Conservation (phyloP, 1,140 invertebrate species). For the Solenopsis invicta region DNA sequence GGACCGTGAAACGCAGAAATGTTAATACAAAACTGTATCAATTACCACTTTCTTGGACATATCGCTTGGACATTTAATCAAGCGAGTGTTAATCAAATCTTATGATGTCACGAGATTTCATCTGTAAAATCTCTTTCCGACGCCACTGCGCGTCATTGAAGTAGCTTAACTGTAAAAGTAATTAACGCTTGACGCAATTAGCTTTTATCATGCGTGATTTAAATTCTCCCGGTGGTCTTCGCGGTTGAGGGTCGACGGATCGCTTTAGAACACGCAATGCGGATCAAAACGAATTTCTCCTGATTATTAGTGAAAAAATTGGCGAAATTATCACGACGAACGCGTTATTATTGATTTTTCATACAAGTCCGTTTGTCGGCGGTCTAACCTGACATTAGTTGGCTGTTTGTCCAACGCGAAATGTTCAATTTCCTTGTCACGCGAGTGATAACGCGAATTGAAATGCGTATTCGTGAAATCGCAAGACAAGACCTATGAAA, state of each 20-base stretch:
- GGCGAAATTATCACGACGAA: not conserved
- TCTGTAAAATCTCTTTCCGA: not conserved
- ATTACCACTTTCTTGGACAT: not conserved
- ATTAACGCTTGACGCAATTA: slow-evolving; percentile 40
- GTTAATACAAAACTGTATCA: not conserved
- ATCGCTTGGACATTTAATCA: not conserved
- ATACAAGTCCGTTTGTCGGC: not conserved
- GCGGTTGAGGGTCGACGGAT: slow-evolving; percentile 9
- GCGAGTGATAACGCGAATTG: not conserved
- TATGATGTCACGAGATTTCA: not conserved
- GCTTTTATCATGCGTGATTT: slow-evolving; percentile 32
- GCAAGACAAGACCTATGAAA: no score
- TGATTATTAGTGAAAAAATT: not conserved
- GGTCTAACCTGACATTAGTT: not conserved
- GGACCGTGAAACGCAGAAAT: not conserved
- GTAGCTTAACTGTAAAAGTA: slow-evolving; percentile 21
- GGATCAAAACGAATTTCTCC: not conserved
- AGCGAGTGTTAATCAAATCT: not conserved
- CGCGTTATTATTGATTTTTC: not conserved
- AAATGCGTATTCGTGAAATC: not conserved
- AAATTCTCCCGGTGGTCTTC: not conserved
- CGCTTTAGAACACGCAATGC: not conserved
- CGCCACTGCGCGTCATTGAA: not conserved
- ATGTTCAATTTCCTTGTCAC: slow-evolving; percentile 28
- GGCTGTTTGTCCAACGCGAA: not conserved